A percentile compares a stretch with the other conserved stretches of the same genome.
Evolutionary conservation across 1,140 invertebrate genomes (phyloP).

Genomic region (Bombus difficillimus): DNA sequence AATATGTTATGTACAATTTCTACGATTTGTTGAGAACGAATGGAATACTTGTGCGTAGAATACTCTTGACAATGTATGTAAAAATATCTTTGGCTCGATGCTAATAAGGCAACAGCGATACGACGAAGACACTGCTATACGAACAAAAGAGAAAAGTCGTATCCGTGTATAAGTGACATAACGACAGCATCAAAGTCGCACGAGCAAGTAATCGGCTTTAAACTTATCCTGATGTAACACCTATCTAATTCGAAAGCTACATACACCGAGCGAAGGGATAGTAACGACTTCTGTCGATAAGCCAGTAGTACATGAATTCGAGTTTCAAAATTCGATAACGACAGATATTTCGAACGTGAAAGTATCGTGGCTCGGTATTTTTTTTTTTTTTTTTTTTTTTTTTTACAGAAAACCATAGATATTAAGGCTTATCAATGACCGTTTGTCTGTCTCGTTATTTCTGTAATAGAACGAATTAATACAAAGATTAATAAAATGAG

Average conservation of each 20-base stretch:
- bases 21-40: neutral
- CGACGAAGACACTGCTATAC: no score
- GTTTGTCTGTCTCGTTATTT: neutral
- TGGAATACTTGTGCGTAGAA: no score
- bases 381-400: no score
- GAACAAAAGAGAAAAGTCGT: neutral
- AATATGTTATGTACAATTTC: neutral
- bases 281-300: neutral
- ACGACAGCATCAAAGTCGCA: neutral
- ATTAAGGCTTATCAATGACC: no score
- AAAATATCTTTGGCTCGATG: neutral
- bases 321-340: neutral
- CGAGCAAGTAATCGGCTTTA: conserved; percentile 5
- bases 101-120: neutral
- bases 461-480: neutral
- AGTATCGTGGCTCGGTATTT: no score
- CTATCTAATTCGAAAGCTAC: conserved; percentile 11
- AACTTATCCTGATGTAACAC: conserved; percentile 12
- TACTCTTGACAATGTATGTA: neutral
- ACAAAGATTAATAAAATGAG: no score
- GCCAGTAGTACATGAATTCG: no score
- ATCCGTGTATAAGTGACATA: neutral
- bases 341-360: no score
- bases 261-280: neutral
- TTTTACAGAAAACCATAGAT: neutral